These are phyloP conservation scores for Pantala flavescens DNA, from an alignment of 1,140 invertebrate species.

Conservation along the genomic window DNA sequence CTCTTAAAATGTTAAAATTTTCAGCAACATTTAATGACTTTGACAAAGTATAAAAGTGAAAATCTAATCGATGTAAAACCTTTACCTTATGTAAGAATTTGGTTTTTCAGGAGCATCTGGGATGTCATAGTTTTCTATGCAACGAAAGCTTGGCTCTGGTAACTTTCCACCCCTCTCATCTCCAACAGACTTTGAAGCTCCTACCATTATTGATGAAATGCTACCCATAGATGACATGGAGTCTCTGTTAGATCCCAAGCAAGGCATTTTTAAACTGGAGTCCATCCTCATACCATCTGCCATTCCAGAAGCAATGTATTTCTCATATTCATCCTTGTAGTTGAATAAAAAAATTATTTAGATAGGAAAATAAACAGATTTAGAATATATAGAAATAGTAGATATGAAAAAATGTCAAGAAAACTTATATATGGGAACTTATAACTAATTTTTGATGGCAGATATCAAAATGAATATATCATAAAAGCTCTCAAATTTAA, in stretches of 20 bases:
- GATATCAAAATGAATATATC: not conserved
- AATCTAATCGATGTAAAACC: not conserved
- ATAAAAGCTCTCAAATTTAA: too few species aligned
- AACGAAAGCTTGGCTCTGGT: slow-evolving; percentile 73
- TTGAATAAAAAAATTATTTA: not conserved
- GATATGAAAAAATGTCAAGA: not conserved
- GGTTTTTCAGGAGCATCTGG: slow-evolving; percentile 68
- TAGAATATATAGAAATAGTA: too few species aligned
- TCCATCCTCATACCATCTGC: not conserved
- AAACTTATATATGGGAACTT: not conserved
- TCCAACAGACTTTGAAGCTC: not conserved
- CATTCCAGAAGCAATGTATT: not conserved
- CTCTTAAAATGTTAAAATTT: too few species aligned
- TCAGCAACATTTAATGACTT: too few species aligned
- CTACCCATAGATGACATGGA: not conserved
- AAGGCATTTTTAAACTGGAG: not conserved
- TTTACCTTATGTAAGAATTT: slow-evolving; percentile 57
- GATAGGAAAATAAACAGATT: too few species aligned
- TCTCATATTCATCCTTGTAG: not conserved
- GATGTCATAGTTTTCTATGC: slow-evolving; percentile 65
- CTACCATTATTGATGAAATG: not conserved
- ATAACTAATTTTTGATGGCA: not conserved
- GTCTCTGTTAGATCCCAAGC: not conserved
- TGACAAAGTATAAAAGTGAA: too few species aligned
- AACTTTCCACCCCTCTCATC: slow-evolving; percentile 37